Conservation (phyloP, 2,888 invertebrate genomes). For the Sesia apiformis region DNA sequence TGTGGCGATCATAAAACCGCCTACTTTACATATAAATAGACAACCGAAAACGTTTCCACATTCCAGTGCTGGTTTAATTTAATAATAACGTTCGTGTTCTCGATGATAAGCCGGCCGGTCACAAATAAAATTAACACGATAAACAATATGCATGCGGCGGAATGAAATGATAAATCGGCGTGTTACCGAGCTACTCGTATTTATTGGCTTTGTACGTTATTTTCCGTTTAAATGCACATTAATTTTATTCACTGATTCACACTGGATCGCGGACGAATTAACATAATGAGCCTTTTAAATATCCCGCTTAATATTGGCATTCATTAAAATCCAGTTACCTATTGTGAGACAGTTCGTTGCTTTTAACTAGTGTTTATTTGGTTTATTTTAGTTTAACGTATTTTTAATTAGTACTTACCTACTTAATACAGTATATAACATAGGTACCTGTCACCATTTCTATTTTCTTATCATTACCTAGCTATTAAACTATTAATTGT, state of each 20-base stretch:
- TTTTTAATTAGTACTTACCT: too few species aligned
- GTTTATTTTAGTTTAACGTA: too few species aligned
- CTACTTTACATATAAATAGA: slow-evolving; percentile 36
- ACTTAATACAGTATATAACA: too few species aligned
- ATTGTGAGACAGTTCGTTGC: too few species aligned
- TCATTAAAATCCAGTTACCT: neutral
- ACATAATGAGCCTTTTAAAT: slow-evolving; percentile 63
- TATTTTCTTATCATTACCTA: too few species aligned
- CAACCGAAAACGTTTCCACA: slow-evolving; percentile 51
- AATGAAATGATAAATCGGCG: slow-evolving; percentile 61
- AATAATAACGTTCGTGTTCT: slow-evolving; percentile 55
- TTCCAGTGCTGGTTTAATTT: slow-evolving; percentile 47
- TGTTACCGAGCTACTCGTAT: slow-evolving; percentile 44
- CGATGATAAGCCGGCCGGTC: slow-evolving; percentile 48
- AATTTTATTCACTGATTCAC: slow-evolving; percentile 66
- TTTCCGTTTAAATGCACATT: slow-evolving; percentile 67
- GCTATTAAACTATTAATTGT: too few species aligned
- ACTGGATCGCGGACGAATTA: slow-evolving; percentile 63
- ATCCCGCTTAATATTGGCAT: slow-evolving; percentile 22
- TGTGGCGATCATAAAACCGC: slow-evolving; percentile 26
- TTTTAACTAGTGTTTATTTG: too few species aligned
- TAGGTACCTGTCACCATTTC: too few species aligned
- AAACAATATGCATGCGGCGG: slow-evolving; percentile 56
- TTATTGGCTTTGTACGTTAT: slow-evolving; percentile 61
- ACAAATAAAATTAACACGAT: slow-evolving; percentile 68